phyloP scores from a whole-genome alignment of 2,797 vertebrate genomes.

The Xerus rutilus region DNA sequence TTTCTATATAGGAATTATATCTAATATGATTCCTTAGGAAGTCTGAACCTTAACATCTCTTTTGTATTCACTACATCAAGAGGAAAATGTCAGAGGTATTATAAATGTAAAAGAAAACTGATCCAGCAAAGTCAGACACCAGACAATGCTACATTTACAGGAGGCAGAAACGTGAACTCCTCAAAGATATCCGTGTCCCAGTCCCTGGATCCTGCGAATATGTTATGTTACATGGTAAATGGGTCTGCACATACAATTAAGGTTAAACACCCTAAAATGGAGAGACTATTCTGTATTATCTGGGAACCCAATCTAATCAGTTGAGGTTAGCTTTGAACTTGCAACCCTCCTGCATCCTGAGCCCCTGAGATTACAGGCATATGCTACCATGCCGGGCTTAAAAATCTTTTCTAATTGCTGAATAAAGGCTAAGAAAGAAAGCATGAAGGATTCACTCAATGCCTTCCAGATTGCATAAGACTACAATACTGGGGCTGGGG shows the following conservation, averaged over 20 bases:
- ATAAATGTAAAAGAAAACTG: conserved; percentile 61
- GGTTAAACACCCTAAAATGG: neutral
- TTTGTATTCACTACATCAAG: conserved; percentile 49
- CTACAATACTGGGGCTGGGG: neutral
- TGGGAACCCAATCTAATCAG: neutral
- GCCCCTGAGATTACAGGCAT: too few species aligned
- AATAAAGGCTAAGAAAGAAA: conserved; percentile 41
- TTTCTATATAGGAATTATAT: conserved; percentile 62
- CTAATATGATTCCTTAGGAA: conserved; percentile 60
- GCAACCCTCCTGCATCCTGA: too few species aligned
- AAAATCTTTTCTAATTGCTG: neutral
- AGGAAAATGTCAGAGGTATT: conserved; percentile 63
- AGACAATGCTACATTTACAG: neutral
- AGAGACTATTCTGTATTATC: neutral
- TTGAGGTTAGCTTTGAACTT: too few species aligned
- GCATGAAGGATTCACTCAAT: neutral
- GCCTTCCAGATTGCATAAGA: conserved; percentile 11
- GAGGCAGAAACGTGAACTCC: neutral
- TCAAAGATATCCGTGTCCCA: neutral
- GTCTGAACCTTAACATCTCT: conserved; percentile 28
- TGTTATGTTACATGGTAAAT: neutral
- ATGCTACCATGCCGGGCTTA: neutral
- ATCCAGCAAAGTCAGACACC: neutral
- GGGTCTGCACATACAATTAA: neutral
- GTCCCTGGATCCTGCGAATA: neutral